Base-by-base conservation (phyloP, 2,888 invertebrate genomes). In the Boloria euphrosyne region DNA sequence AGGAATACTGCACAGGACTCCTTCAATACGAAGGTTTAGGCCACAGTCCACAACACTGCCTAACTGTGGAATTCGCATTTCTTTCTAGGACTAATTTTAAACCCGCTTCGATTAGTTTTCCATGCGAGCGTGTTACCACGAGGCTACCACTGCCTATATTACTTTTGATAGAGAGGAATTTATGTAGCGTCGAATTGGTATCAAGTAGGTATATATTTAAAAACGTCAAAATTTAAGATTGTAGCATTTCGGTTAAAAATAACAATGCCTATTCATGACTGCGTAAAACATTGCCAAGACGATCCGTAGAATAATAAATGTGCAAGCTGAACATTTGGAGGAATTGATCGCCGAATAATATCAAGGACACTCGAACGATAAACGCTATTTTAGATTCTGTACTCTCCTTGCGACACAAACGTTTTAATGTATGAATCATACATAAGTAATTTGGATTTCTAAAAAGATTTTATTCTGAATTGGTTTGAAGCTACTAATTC, bases 341-440 rank as follows among this genome's bases (percentile, higher is more conserved):
- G 57, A 57, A 51, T 57, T 63, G 52, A 63, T 57, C 13, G 38
- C 10, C 38, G 49, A 59, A 59, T 38, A 47, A 49, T 38, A 59
- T 49, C 49, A 59, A 59, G 59, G 59, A 59, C 59, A 27, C 14
- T 27, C 18, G 17, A 10, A 49, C 59, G 59, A 59, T 59, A 59
- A 49, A 49, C 59, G 16, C 59, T 49, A 59, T 59, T 59, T 59
- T 49, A 59, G 49, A 49, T 14, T 38, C 14, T 27, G 13, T 31
- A 49, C 16, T 59, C 31, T 16, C 31, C 27, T 17, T 58, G 17
- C 47, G 31, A 13, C 17, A 14, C 5, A 49, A 47, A 27, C 38
- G 17, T 17, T 17, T 16, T 38, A 13, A 13, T 49, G 17, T 49
- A 44, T 22, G 31, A 13, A 49, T 49, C 31, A 47, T 49, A 6